Percentiles rank a stretch among this genome's conserved stretches.
Evolutionary conservation across 35 echinoderm and acorn worm species (phyloP).

Genomic region (Hemicentrotus pulcherrimus): DNA sequence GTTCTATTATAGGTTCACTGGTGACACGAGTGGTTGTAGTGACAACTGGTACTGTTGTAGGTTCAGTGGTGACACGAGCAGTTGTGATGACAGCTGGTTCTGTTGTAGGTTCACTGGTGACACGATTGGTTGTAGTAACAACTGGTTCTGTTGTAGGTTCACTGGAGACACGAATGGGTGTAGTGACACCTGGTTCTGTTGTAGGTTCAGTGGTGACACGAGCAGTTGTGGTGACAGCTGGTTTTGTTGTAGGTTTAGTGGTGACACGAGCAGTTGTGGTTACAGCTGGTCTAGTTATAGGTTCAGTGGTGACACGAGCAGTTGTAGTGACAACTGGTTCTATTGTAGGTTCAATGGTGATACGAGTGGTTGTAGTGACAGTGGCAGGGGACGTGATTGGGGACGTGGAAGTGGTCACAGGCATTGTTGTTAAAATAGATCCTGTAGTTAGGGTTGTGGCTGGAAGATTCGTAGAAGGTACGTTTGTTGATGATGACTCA

Average conservation of each 20-base stretch:
- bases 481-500: neutral
- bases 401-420: neutral
- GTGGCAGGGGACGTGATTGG: neutral
- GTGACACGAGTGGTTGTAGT: neutral
- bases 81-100: neutral
- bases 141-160: neutral
- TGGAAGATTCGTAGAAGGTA: neutral
- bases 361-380: neutral
- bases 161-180: neutral
- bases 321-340: neutral
- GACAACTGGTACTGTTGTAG: neutral
- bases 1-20: neutral
- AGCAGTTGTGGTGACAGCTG: neutral
- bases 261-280: neutral
- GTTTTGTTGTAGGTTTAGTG: neutral
- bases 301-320: neutral
- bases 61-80: neutral
- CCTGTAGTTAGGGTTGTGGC: neutral
- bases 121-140: neutral
- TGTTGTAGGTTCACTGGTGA: neutral
- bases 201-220: neutral
- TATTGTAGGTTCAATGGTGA: neutral
- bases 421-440: neutral
- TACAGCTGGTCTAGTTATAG: neutral
- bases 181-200: neutral